These are phyloP conservation scores for Hypomesus transpacificus DNA, from an alignment of 2,113 vertebrate genomes.

Conservation along the genomic window DNA sequence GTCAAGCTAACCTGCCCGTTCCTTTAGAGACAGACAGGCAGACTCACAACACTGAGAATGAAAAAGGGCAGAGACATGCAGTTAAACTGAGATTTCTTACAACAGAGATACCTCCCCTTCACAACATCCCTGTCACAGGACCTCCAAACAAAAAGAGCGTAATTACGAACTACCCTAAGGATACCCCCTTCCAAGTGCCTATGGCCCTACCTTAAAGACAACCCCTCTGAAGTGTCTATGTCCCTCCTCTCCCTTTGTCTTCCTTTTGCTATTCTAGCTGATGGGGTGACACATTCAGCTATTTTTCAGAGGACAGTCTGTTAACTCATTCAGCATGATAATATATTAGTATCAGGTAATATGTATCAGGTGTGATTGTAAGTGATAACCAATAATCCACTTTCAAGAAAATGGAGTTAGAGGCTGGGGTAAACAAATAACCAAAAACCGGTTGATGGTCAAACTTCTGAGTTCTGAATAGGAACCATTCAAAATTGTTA, in stretches of 20 bases:
- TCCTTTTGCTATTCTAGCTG: neutral
- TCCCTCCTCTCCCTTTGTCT: conserved; percentile 47
- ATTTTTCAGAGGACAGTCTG: no score
- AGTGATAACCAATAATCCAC: no score
- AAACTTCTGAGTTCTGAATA: neutral
- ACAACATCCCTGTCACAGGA: conserved; percentile 28
- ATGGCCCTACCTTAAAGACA: conserved; percentile 18
- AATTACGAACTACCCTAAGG: conserved; percentile 64
- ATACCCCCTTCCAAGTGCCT: conserved; percentile 27
- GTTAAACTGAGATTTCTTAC: conserved; percentile 22
- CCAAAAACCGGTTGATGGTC: no score
- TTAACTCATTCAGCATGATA: no score
- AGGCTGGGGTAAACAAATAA: no score
- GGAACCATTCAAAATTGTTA: neutral
- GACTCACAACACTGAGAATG: neutral
- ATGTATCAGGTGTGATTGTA: no score
- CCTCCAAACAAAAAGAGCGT: conserved; percentile 52
- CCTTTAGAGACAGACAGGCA: neutral
- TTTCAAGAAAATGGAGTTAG: no score
- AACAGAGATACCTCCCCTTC: conserved; percentile 25
- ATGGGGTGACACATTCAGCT: no score
- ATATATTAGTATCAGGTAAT: no score
- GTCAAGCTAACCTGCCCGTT: no score
- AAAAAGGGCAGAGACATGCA: conserved; percentile 9
- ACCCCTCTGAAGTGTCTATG: conserved; percentile 11